Evolutionary conservation across 2,797 vertebrate genomes (phyloP).

Genomic region (Kryptolebias ocellatus): DNA sequence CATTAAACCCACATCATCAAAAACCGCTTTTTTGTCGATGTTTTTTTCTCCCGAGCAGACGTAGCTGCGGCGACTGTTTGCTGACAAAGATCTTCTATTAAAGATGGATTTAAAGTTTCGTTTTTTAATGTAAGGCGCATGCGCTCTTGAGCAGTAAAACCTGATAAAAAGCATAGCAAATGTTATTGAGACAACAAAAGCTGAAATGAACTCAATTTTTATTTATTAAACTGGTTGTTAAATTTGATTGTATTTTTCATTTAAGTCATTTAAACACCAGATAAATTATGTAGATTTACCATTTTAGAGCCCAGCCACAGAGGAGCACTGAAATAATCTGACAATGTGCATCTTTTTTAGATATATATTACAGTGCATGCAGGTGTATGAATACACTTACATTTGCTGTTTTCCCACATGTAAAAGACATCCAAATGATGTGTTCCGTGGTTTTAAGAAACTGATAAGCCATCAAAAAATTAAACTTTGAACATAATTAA

Average conservation of each 20-base stretch:
- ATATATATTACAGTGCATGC: not conserved
- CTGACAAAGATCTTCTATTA: constrained; percentile 10
- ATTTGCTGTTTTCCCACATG: not conserved
- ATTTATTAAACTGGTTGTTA: too few relatives aligned
- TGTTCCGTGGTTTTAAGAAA: too few relatives aligned
- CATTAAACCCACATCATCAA: constrained; percentile 37
- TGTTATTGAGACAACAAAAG: too few relatives aligned
- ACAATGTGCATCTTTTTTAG: not conserved
- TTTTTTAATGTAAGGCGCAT: not conserved
- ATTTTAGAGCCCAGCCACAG: not conserved
- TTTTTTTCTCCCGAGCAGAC: accelerated
- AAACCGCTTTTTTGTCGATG: not conserved
- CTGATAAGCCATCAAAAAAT: too few relatives aligned
- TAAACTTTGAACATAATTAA: too few relatives aligned
- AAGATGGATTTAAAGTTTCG: too few relatives aligned
- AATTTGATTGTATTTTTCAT: not conserved
- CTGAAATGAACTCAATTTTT: too few relatives aligned
- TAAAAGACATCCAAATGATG: not conserved
- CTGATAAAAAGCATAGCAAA: not conserved
- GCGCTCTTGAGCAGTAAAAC: not conserved
- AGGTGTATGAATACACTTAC: too few relatives aligned
- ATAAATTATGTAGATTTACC: not conserved
- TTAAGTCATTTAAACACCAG: not conserved
- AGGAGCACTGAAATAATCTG: not conserved
- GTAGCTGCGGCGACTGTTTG: not conserved